These are phyloP conservation scores for Cervus canadensis DNA, from an alignment of 2,113 vertebrate genomes.

Conservation along the genomic window DNA sequence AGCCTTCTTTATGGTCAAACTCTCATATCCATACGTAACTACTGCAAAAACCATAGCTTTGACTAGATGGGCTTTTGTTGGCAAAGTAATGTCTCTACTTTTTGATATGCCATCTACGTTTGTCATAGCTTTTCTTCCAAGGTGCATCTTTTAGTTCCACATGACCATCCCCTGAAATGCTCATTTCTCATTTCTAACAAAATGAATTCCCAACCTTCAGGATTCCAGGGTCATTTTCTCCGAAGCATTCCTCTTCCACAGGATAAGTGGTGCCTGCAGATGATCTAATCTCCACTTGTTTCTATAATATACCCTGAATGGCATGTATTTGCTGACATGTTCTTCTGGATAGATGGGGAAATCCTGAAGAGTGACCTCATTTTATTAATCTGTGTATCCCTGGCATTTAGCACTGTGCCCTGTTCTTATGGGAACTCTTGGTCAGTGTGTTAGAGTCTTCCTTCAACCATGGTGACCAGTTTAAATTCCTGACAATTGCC, in stretches of 20 bases:
- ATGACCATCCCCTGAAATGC: background rate
- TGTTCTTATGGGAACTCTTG: background rate
- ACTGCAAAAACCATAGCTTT: background rate
- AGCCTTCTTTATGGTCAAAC: background rate
- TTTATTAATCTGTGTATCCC: background rate
- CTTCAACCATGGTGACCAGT: background rate
- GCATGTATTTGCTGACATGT: background rate
- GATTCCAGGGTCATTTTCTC: background rate
- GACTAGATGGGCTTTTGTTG: background rate
- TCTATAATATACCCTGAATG: background rate
- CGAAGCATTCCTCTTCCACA: background rate
- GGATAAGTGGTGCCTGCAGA: background rate
- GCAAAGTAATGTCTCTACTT: background rate
- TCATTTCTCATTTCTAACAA: background rate
- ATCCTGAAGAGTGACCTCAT: background rate
- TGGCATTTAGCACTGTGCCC: background rate
- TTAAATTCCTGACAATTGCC: conserved; percentile 2
- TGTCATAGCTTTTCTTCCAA: background rate
- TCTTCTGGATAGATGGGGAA: background rate
- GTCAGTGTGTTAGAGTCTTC: background rate
- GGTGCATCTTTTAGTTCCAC: background rate
- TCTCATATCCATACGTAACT: background rate
- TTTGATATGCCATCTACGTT: background rate
- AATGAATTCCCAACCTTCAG: background rate
- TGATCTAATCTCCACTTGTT: background rate